Base-by-base conservation (phyloP, 2,888 invertebrate species). In the Rhingia campestris region DNA sequence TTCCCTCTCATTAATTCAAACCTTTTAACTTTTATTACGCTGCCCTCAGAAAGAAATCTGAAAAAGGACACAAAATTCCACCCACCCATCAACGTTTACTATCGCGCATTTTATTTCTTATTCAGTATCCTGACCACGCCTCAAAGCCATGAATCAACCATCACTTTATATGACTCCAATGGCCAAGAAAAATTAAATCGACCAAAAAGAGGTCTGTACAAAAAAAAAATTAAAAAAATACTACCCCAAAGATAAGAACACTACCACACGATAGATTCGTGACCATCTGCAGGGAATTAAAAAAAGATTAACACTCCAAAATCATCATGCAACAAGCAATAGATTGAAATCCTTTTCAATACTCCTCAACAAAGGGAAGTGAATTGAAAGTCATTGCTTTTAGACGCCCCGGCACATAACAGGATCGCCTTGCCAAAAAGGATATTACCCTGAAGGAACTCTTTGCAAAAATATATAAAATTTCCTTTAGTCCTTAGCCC, bases 261-360 rank as follows among this genome's bases (percentile, higher is more conserved):
- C n/a, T 0, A 47, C 10, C 9, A 6, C 6, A 32, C 69, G 35
- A 53, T 66, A 47, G 45, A 49, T 72, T 81, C 79, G 70, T 82
- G 82, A 82, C 79, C 69, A 74, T 82, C 79, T 82, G 69, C 63
- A 82, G n/a, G 14, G 58, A 82, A 82, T 79, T 79, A 58, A 79
- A 82, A 63, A 59, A 41, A 51, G 33, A 72, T 7, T 39, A 22
- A 22, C 22, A 1, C 33, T 9, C 22, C 12, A 45, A 59, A 67
- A 67, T 30, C 4, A 33, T 9, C 10, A 4, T 4, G 10, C 30
- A 30, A 30, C 35, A 43, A 49, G 22, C 49, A 9, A 4, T 41
- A n/a, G 7, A 7, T 22, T 35, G 5, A 39, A 61, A 45, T 61
- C 59, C 43, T 61, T 67, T 69, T 67, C 59, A 45, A 67, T 76